Base-by-base conservation (phyloP, 2,113 vertebrate genomes). In the Nanorana parkeri region DNA sequence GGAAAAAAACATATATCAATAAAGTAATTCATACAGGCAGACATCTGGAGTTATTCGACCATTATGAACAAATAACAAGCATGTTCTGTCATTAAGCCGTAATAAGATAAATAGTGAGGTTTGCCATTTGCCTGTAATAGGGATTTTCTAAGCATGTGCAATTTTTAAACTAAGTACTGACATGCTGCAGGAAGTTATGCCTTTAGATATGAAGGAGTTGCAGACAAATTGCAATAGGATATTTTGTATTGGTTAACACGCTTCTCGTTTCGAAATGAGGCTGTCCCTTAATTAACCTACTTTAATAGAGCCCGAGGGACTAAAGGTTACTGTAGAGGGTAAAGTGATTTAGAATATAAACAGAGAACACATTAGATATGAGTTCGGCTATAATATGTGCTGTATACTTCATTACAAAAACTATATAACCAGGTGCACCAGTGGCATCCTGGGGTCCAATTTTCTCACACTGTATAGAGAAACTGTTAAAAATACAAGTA, bases 11-110 rank as follows among this genome's bases (percentile, higher is more conserved):
- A 65, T 77, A 77, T 77, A 77, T 77, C 74, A 77, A 77, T 77
- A 77, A 77, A 77, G 74, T 77, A 77, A 77, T 77, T 77, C 74
- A 77, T 77, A 64, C 60, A 77, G 74, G 74, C 74, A 77, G 74
- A 77, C 74, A 77, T 77, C 74, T 77, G 74, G 74, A 63, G 32
- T 63, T 77, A 65, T 65, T 64, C 74, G 63, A 52, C 74, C 74
- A 77, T 64, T 77, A 77, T 77, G 74, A 60, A 77, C 60, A 77
- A 64, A 77, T 65, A 64, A 77, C 74, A 63, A 64, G 74, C 36
- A 24, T 77, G 64, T 65, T 77, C 74, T 77, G 74, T 77, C 74
- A 52, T 65, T 77, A 77, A 26, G 32, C 23, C 28, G 74, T 77
- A 77, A 77, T 51, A 77, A 77, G 74, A 77, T 64, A 77, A 77